Evolutionary conservation across 2,888 invertebrate species (phyloP).

Genomic region (Trichogramma dendrolimi): DNA sequence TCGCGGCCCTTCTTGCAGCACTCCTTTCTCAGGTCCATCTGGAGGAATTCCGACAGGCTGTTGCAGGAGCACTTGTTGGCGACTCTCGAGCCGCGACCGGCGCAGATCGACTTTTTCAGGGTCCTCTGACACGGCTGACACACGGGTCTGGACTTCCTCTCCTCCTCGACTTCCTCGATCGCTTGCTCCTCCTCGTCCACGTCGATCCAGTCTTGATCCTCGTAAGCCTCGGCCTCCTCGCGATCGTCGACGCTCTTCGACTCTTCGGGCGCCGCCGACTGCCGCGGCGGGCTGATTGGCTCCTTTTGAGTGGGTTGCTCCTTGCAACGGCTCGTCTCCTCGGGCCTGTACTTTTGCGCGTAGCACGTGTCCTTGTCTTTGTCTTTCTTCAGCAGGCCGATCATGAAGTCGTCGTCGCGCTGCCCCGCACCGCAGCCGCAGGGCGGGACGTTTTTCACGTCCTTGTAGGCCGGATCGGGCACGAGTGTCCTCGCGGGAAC

Average conservation of each 20-base stretch:
- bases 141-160: too few species aligned
- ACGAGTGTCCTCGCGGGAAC: slow-evolving; percentile 29
- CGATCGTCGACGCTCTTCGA: slow-evolving; percentile 5
- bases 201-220: slow-evolving; percentile 13
- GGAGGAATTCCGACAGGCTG: slow-evolving; percentile 21
- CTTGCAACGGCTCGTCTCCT: background rate
- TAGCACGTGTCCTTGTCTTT: slow-evolving; percentile 34
- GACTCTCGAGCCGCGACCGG: too few species aligned
- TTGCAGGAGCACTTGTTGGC: slow-evolving; percentile 3
- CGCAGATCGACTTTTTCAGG: too few species aligned
- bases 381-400: background rate
- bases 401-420: background rate
- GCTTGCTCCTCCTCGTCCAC: background rate
- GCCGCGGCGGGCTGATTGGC: too few species aligned
- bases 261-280: too few species aligned
- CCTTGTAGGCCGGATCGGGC: slow-evolving; percentile 19
- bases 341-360: slow-evolving; percentile 39
- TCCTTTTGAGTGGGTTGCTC: too few species aligned
- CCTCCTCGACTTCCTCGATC: background rate
- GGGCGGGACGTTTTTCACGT: slow-evolving; percentile 38
- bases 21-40: slow-evolving; percentile 8
- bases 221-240: slow-evolving; percentile 4
- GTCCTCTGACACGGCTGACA: too few species aligned
- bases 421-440: slow-evolving; percentile 36
- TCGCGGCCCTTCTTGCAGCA: slow-evolving; percentile 4